Percentiles rank a stretch among this genome's conserved stretches.
Conservation (phyloP, 2,888 invertebrate species). For the Drosophila siamana region DNA sequence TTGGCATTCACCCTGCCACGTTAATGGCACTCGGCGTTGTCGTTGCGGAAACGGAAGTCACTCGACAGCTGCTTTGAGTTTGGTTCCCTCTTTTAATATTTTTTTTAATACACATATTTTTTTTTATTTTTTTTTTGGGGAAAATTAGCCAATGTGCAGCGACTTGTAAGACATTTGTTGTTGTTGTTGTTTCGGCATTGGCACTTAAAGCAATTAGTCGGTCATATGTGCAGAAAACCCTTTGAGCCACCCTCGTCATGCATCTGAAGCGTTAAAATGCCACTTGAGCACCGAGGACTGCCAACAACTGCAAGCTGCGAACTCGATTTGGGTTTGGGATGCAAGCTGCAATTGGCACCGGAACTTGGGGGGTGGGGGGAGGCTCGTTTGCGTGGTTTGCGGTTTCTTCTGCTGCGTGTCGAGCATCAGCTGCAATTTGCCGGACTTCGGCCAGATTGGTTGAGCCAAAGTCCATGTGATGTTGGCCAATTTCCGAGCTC, state of each 20-base stretch:
- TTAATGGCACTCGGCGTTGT: slow-evolving; percentile 26
- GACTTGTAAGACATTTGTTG: slow-evolving; percentile 44
- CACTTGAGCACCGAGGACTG: slow-evolving; percentile 48
- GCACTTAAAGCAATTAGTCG: slow-evolving; percentile 70
- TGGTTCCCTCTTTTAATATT: neutral
- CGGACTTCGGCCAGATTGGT: neutral
- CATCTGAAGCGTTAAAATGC: slow-evolving; percentile 72
- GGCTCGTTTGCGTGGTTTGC: slow-evolving; percentile 11
- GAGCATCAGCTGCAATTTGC: neutral
- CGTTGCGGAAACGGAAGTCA: slow-evolving; percentile 80
- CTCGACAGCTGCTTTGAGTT: slow-evolving; percentile 59
- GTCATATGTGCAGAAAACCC: slow-evolving; percentile 45
- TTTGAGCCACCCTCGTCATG: slow-evolving; percentile 56
- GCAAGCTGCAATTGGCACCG: too few relatives aligned
- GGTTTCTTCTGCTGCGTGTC: slow-evolving; percentile 14
- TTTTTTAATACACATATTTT: too few relatives aligned
- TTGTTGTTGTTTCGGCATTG: slow-evolving; percentile 34
- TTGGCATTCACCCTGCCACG: neutral
- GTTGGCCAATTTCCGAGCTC: neutral
- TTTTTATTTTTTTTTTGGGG: slow-evolving; percentile 9
- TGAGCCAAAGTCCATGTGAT: neutral
- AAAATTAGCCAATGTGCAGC: slow-evolving; percentile 72
- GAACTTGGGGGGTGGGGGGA: neutral
- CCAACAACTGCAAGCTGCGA: neutral
- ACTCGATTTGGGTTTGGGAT: neutral